These are phyloP conservation scores for Mythimna loreyi DNA, from an alignment of 2,888 invertebrate genomes.

Conservation along the genomic window DNA sequence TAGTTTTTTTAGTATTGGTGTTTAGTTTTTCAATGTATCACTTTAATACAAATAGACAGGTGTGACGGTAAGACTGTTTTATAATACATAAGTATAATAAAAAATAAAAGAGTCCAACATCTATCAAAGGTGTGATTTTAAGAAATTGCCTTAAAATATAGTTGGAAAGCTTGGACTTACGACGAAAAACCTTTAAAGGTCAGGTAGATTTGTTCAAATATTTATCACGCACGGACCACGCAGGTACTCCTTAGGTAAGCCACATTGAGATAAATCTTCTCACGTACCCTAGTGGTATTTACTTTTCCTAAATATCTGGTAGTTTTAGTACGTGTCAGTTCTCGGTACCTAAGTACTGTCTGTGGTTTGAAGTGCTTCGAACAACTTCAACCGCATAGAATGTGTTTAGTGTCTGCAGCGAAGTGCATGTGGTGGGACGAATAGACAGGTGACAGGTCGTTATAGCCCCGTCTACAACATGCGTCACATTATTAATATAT, in stretches of 20 bases:
- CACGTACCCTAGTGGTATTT: conserved; percentile 43
- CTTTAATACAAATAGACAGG: too few species aligned
- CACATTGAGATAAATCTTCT: conserved; percentile 51
- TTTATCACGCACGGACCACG: conserved; percentile 32
- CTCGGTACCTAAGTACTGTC: conserved; percentile 29
- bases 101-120: neutral
- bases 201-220: conserved; percentile 37
- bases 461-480: conserved; percentile 17
- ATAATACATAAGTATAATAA: neutral
- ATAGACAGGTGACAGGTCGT: conserved; percentile 42
- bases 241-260: conserved; percentile 19
- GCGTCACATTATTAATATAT: too few species aligned
- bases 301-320: conserved; percentile 46
- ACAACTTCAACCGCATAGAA: conserved; percentile 19
- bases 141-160: conserved; percentile 5
- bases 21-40: too few species aligned
- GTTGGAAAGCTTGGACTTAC: neutral
- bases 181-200: conserved; percentile 19
- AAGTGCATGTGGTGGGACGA: conserved; percentile 15
- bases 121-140: neutral
- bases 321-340: conserved; percentile 25
- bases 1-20: too few species aligned
- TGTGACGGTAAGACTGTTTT: too few species aligned
- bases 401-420: conserved; percentile 29
- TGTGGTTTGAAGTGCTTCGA: conserved; percentile 23